Evolutionary conservation across 2,888 invertebrate species (phyloP).

Genomic region (Epistrophe eligans): DNA sequence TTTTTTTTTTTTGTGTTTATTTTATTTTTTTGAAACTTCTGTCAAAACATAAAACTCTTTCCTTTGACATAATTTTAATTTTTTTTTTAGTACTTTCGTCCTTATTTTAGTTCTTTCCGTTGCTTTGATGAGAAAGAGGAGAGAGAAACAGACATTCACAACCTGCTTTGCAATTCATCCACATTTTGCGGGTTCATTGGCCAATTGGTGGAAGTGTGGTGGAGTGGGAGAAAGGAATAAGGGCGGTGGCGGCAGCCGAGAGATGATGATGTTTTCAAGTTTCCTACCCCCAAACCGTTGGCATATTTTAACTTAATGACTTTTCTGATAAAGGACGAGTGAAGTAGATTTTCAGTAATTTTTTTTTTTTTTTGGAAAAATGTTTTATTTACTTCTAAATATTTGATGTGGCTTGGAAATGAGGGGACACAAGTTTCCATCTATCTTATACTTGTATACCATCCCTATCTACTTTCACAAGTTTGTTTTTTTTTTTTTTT

Average conservation of each 20-base stretch:
- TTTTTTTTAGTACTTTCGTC: conserved; percentile 2
- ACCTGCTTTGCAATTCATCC: conserved; percentile 71
- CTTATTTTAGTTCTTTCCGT: conserved; percentile 10
- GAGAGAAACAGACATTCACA: conserved; percentile 27
- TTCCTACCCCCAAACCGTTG: conserved; percentile 47
- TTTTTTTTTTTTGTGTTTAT: neutral
- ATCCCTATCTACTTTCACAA: neutral
- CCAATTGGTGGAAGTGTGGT: conserved; percentile 52
- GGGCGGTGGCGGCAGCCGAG: neutral
- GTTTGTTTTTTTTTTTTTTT: conserved; percentile 24
- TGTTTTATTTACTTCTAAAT: conserved; percentile 72
- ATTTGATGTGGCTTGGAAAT: conserved; percentile 63
- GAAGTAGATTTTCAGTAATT: conserved; percentile 13
- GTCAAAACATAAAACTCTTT: conserved; percentile 57
- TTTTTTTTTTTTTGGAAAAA: conserved; percentile 21
- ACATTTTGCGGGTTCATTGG: conserved; percentile 72
- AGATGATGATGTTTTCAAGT: conserved; percentile 43
- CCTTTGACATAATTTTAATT: conserved; percentile 66
- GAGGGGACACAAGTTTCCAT: conserved; percentile 18
- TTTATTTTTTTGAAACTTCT: conserved; percentile 7
- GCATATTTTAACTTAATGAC: conserved; percentile 75
- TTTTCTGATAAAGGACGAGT: conserved; percentile 67
- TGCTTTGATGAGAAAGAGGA: conserved; percentile 35
- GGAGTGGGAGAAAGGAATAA: neutral
- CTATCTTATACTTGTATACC: neutral